Percentiles rank a stretch among this genome's conserved stretches.
Conservation (phyloP, 2,797 vertebrate genomes). For the Choloepus didactylus region DNA sequence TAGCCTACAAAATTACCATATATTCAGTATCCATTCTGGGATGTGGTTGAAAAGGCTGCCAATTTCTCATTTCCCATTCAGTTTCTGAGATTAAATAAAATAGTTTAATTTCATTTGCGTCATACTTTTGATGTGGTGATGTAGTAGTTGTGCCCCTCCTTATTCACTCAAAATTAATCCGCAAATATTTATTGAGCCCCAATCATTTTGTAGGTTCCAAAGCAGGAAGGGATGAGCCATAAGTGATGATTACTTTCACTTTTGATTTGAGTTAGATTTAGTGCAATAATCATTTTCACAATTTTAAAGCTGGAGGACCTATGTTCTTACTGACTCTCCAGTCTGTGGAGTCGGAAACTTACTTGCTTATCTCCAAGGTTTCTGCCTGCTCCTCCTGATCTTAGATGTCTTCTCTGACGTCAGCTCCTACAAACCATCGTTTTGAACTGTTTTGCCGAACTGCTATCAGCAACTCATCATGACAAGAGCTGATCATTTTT, state of each 20-base stretch:
- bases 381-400: not conserved
- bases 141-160: not conserved
- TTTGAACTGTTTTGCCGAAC: not conserved
- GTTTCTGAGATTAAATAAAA: not conserved
- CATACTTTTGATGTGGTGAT: not conserved
- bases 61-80: not conserved
- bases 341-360: not conserved
- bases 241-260: not conserved
- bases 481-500: not conserved
- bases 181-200: not conserved
- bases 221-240: not conserved
- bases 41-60: not conserved
- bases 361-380: not conserved
- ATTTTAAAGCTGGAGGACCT: slow-evolving; percentile 22
- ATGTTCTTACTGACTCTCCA: not conserved
- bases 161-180: not conserved
- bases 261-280: not conserved
- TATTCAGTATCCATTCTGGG: not conserved
- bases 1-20: not conserved
- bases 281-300: not conserved
- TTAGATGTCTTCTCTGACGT: not conserved
- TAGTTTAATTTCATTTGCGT: not conserved
- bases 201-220: not conserved
- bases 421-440: not conserved
- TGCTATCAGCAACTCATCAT: not conserved